These are phyloP conservation scores for Canis aureus DNA, from an alignment of 2,113 vertebrate species.

Conservation along the genomic window DNA sequence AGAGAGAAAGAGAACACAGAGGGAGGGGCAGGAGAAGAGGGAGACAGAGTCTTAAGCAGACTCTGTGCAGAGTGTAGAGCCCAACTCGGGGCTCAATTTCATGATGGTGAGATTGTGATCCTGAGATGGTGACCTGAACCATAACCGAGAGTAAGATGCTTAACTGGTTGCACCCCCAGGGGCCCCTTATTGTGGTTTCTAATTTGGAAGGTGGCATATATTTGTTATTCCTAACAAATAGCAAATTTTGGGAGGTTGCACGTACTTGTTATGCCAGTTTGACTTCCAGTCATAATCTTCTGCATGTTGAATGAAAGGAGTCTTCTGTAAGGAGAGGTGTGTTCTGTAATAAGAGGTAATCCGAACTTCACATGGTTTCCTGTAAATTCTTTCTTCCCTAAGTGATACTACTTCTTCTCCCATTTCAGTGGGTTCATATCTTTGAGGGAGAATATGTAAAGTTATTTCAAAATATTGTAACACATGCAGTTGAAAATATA, in stretches of 20 bases:
- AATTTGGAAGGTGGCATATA: not conserved
- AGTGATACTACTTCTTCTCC: not conserved
- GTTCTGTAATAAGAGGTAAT: not conserved
- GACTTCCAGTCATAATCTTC: constrained; percentile 39
- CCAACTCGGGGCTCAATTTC: not conserved
- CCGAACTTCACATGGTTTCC: not conserved
- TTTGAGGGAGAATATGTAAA: not conserved
- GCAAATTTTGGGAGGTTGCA: not conserved
- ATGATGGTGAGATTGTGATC: not conserved
- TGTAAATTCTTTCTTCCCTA: not conserved
- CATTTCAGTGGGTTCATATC: not conserved
- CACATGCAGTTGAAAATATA: not conserved
- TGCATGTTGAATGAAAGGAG: not conserved
- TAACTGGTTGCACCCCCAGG: not conserved
- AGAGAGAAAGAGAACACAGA: not conserved
- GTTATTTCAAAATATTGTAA: not conserved
- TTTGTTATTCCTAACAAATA: not conserved
- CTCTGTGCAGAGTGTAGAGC: not conserved
- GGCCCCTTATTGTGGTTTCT: not conserved
- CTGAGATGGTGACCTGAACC: not conserved
- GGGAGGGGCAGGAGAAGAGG: not conserved
- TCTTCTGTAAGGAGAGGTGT: not conserved
- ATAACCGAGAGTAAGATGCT: not conserved
- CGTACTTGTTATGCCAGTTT: constrained; percentile 44
- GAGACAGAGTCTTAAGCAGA: not conserved